Base-by-base conservation (phyloP, 2,113 vertebrate genomes). In the Acrocephalus kingi region DNA sequence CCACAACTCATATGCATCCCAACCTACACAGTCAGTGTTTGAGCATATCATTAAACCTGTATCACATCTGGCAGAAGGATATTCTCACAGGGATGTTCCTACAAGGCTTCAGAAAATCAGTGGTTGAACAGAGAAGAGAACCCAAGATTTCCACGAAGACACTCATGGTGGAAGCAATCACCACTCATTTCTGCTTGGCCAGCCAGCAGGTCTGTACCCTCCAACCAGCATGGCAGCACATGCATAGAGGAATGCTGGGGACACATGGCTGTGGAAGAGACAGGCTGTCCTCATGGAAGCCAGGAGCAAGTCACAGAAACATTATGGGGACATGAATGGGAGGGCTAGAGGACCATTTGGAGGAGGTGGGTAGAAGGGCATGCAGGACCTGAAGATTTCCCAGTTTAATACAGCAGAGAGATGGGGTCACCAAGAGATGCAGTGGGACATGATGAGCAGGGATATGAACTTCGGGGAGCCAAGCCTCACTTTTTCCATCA, bases 381-480 rank as follows among this genome's bases (percentile, higher is more conserved):
- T 43, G 18, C 13, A 90, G 37, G 22, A 67, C 43, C 35, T 76
- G 21, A 82, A 76, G 27, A 39, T 73, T 72, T 68, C 11, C 6
- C 10, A 28, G 3, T 61, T 55, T 45, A 37, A n/a, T 49, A 18
- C 7, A 69, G 11, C 11, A 61, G 17, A 64, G n/a, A 51, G 5
- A 4, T 52, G 37, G 4, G 7, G 12, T 86, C 30, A 63, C 15
- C 35, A 68, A 31, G 30, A 83, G 21, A 20, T 41, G 30, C 1
- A 11, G 30, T 12, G 27, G 13, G 22, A n/a, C 20, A 9, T 12
- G 37, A 73, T 7, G 10, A 63, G 18, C 12, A 46, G 31, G 24
- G 31, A 33, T 39, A 39, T 1, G 1, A 88, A 18, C 25, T 5
- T 18, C 0, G 1, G 1, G 3, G 11, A 89, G 9, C 4, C 67